phyloP scores from a whole-genome alignment of 2,888 invertebrate species.

The Lasioglossum villosulum region DNA sequence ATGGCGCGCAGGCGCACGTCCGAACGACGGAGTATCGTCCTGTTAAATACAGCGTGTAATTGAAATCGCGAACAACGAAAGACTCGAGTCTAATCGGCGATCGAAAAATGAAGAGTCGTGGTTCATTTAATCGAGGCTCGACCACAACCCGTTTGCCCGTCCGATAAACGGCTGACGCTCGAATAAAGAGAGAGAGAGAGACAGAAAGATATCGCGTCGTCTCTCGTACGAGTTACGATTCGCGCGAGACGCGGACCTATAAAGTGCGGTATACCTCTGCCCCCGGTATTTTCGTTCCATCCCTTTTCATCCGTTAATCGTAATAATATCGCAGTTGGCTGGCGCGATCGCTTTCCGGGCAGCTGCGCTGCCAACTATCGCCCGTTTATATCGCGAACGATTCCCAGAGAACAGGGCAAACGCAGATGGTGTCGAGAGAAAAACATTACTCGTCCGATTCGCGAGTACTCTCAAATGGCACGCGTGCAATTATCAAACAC shows the following conservation, averaged over 20 bases:
- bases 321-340: slow-evolving; percentile 20
- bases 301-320: slow-evolving; percentile 6
- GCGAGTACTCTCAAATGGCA: no score
- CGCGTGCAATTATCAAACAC: no score
- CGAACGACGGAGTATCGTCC: not conserved
- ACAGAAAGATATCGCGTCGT: not conserved
- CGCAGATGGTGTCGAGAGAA: not conserved
- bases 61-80: slow-evolving; percentile 33
- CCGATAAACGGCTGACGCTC: not conserved
- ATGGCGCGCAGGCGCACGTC: not conserved
- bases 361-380: not conserved
- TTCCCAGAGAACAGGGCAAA: not conserved
- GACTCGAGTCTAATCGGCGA: slow-evolving; percentile 25
- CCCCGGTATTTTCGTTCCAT: not conserved
- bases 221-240: not conserved
- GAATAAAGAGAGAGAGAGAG: not conserved
- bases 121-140: slow-evolving; percentile 27
- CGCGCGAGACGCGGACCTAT: not conserved
- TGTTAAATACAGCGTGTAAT: slow-evolving; percentile 40
- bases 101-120: slow-evolving; percentile 41
- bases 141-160: slow-evolving; percentile 8
- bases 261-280: not conserved
- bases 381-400: slow-evolving; percentile 20
- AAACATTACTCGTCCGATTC: not conserved
- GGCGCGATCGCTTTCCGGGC: not conserved